Evolutionary conservation across 2,797 vertebrate species (phyloP), one percentile per base, ranked within the genome.

Genomic region (Xerus rutilus): DNA sequence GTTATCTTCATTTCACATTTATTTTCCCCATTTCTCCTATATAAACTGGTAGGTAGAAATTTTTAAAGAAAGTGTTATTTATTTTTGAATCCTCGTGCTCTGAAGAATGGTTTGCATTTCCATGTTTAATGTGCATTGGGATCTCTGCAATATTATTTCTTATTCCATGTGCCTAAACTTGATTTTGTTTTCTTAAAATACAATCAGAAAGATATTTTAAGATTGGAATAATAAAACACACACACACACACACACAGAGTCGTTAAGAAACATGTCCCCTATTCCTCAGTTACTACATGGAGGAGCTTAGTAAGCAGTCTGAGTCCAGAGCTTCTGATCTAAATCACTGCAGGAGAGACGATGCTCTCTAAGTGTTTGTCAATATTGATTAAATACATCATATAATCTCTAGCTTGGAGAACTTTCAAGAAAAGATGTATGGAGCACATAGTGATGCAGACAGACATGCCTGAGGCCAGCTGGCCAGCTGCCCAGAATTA

Each of bases 331-430:
- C 35, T 74, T 86, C 67, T 82, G 59, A 54, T 88, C 6, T 47
- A 89, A 89, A 85, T 83, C 39, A 69, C 15, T 93, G 5, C 3
- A 57, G 64, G n/a, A 94, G n/a, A 84, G 54, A 91, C 3, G 18
- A 73, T 65, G 39, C 73, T 93, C 28, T 87, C 3, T 72, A 85
- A 57, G 20, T 87, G 25, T 73, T 95, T 91, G 94, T 74, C 84
- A 94, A 28, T 82, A 86, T 93, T 92, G 84, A 93, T 95, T 94
- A 94, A 86, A 92, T 93, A 39, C 95, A 87, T 82, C 77, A 78
- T 87, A 82, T 70, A 74, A 64, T 88, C 39, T 73, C 32, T 20
- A 49, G 13, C 72, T 93, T 95, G 73, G 57, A 96, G 39, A 94
- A 82, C 59, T 91, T 91, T 91, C 70, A 86, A 57, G 35, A 91